These are phyloP conservation scores for Thyatira batis DNA, from an alignment of 2,888 invertebrate species.

Conservation along the genomic window DNA sequence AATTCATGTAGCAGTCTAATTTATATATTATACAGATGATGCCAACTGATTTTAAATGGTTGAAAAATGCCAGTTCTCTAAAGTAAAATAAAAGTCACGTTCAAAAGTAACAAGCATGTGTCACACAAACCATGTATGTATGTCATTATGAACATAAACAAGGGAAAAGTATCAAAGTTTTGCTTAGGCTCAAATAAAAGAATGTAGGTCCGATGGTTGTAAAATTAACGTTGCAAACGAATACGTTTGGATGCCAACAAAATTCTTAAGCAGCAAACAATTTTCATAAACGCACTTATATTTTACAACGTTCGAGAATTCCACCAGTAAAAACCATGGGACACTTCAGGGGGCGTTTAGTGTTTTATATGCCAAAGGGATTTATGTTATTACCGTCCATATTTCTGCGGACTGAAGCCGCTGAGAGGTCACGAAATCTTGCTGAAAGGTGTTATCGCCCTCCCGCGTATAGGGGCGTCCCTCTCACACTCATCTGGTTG, in stretches of 20 bases:
- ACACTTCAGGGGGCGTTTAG: constrained; percentile 79
- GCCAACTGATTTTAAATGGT: too few species aligned
- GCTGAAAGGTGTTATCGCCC: constrained; percentile 53
- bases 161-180: too few species aligned
- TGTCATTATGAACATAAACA: background rate
- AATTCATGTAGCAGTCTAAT: too few species aligned
- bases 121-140: too few species aligned
- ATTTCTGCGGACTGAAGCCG: constrained; percentile 79
- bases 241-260: background rate
- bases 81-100: too few species aligned
- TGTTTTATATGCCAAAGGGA: constrained; percentile 83
- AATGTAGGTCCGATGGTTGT: background rate
- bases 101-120: too few species aligned
- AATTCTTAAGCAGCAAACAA: constrained; percentile 42
- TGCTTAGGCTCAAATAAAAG: too few species aligned
- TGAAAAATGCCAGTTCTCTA: too few species aligned
- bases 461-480: constrained; percentile 52
- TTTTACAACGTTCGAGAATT: constrained; percentile 52
- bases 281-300: constrained; percentile 62
- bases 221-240: background rate
- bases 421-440: constrained; percentile 82
- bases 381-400: constrained; percentile 83
- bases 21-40: too few species aligned
- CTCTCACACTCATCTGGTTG: constrained; percentile 56
- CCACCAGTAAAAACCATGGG: constrained; percentile 66